Evolutionary conservation across 2,888 invertebrate genomes (phyloP).

Genomic region (Thera britannica): DNA sequence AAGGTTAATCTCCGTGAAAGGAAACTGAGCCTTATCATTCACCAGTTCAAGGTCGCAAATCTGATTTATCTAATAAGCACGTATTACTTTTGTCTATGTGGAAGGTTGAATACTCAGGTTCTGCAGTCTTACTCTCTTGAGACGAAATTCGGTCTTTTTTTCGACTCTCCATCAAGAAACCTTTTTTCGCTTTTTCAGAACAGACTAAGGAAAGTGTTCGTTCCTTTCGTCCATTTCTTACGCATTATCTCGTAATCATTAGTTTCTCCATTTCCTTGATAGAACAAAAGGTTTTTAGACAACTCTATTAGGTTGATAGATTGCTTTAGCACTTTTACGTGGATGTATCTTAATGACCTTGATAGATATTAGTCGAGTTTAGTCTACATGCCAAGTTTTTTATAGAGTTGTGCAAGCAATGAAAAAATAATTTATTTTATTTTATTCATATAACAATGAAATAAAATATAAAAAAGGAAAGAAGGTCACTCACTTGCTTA

Average conservation of each 20-base stretch:
- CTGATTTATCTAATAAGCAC: constrained; percentile 25
- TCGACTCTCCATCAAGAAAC: constrained; percentile 77
- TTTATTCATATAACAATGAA: too few relatives aligned
- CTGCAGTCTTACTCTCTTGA: constrained; percentile 83
- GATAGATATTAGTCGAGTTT: constrained; percentile 13
- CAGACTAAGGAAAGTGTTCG: constrained; percentile 75
- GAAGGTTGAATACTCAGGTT: constrained; percentile 61
- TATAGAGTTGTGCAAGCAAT: not conserved
- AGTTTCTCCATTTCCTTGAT: constrained; percentile 74
- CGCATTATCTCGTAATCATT: constrained; percentile 82
- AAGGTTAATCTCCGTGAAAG: constrained; percentile 45
- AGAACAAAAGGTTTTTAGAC: constrained; percentile 68
- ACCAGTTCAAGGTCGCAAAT: constrained; percentile 38
- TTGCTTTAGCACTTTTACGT: constrained; percentile 52
- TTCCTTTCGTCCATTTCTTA: constrained; percentile 78
- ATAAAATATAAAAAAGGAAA: too few relatives aligned
- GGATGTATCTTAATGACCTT: constrained; percentile 11
- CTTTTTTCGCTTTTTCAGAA: constrained; percentile 81
- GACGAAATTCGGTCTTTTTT: constrained; percentile 82
- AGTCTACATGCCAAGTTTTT: not conserved
- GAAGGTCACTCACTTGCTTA: too few relatives aligned
- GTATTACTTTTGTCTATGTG: constrained; percentile 52
- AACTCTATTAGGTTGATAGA: constrained; percentile 67
- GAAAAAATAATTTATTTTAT: not conserved
- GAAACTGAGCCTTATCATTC: constrained; percentile 48